Evolutionary conservation across 2,888 invertebrate genomes (phyloP), one percentile per base, ranked within the genome.

Genomic region (Papilio demoleus): DNA sequence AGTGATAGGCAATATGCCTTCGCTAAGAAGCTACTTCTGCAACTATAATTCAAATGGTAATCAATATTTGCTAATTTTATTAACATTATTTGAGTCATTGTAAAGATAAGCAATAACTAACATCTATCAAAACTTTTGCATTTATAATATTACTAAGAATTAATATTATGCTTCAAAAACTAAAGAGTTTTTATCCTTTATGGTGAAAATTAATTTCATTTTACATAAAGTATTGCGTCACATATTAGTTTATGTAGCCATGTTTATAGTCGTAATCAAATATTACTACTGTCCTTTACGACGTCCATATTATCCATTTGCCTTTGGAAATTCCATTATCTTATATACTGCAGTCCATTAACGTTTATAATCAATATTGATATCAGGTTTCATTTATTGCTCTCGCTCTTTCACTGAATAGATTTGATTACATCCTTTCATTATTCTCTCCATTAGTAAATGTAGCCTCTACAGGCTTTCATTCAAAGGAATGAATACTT

Each of bases 241-340:
- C 11, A 67, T 17, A 53, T 59, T 61, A 17, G 19, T 42, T 61
- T 67, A 62, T 62, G 53, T 34, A 27, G 27, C 22, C 19, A 56
- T 56, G 17, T 66, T 67, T 53, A 67, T 61, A 31, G 14, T 42
- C 14, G 6, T 53, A 31, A 11, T 40, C 40, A 36, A 42, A 42
- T 36, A 67, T 67, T 40, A 45, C 42, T 40, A 24, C 68, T 58
- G 67, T 56, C 56, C 19, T 14, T 63, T 58, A 58, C 36, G 63
- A 58, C 17, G 19, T 11, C 22, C 19, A 53, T 62, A 22, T 40
- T 34, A 53, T 50, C 53, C 56, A 62, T 68, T 63, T 58, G 45
- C 58, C 58, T 58, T 38, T 24, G 47, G 45, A 47, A 45, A 67
- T 40, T 45, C 56, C 68, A 68, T 68, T 68, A 68, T 58, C 58